These are phyloP conservation scores for Tenthredo scrophulariae DNA, from an alignment of 2,888 invertebrate genomes.

Conservation along the genomic window DNA sequence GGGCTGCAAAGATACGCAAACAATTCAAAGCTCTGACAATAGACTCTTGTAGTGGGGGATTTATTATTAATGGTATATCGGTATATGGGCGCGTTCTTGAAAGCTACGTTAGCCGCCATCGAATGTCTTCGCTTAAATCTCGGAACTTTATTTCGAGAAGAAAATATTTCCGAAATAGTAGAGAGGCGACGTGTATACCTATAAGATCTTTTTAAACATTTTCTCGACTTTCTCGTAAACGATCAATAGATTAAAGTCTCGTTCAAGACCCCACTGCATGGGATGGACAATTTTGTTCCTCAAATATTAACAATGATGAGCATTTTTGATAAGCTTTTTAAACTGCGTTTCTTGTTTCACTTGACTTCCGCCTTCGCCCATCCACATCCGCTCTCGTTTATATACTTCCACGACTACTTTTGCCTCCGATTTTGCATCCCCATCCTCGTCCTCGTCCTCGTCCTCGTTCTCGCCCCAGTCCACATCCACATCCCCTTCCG, in stretches of 20 bases:
- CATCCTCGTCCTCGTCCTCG: not conserved
- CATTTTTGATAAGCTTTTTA: not conserved
- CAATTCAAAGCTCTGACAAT: conserved; percentile 67
- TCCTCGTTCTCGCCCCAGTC: not conserved
- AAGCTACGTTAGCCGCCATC: conserved; percentile 20
- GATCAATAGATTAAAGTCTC: not conserved
- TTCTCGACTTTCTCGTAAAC: not conserved
- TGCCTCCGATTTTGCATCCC: conserved; percentile 15
- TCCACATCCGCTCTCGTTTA: conserved; percentile 6
- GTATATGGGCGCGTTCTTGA: conserved; percentile 56
- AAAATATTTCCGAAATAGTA: not conserved
- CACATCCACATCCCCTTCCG: conserved; percentile 43
- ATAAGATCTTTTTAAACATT: not conserved
- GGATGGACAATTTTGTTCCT: no score
- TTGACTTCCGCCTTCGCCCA: not conserved
- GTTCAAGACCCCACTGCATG: not conserved
- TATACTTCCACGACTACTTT: conserved; percentile 1
- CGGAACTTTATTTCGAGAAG: not conserved
- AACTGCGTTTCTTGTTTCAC: not conserved
- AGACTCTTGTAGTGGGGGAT: conserved; percentile 67
- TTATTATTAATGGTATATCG: conserved; percentile 68
- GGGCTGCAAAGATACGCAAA: conserved; percentile 61
- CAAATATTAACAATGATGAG: no score
- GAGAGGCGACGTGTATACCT: not conserved
- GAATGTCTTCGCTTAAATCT: conserved; percentile 12